A percentile compares a stretch with the other conserved stretches of the same genome.
These are phyloP conservation scores for Lepidocyrtinus sp. DNA, from an alignment of 2,888 invertebrate genomes.

Conservation along the genomic window DNA sequence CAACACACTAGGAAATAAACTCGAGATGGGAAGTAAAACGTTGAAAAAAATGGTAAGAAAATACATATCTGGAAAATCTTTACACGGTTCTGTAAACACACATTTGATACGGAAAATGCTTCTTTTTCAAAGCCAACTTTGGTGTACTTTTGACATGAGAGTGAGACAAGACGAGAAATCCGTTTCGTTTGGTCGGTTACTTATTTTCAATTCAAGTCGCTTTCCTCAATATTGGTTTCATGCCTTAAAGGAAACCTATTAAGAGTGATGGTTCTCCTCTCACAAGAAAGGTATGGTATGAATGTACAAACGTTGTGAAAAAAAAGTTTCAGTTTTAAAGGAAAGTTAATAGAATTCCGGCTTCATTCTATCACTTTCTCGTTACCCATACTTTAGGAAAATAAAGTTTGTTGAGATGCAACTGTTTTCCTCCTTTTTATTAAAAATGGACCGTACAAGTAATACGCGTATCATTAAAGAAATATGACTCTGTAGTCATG, in stretches of 20 bases:
- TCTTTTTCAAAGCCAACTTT: conserved; percentile 24
- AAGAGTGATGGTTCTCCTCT: conserved; percentile 40
- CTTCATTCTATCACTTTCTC: conserved; percentile 29
- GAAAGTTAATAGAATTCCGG: conserved; percentile 49
- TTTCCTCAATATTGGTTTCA: conserved; percentile 46
- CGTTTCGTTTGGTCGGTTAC: conserved; percentile 28
- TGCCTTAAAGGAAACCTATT: conserved; percentile 50
- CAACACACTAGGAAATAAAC: conserved; percentile 11
- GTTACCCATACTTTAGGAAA: not conserved
- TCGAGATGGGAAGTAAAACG: not conserved
- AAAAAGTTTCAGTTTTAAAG: conserved; percentile 44
- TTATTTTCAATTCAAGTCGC: conserved; percentile 52
- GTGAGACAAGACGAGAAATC: conserved; percentile 31
- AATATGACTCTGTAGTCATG: too few relatives aligned
- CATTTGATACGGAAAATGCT: conserved; percentile 25
- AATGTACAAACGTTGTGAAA: too few relatives aligned
- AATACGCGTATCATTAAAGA: too few relatives aligned
- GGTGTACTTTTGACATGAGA: not conserved
- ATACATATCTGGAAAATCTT: conserved; percentile 43
- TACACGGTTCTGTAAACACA: conserved; percentile 53
- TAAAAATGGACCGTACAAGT: conserved; percentile 7
- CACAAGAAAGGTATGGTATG: conserved; percentile 19
- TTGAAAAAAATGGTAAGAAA: not conserved
- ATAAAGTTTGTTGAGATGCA: not conserved
- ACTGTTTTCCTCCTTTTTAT: conserved; percentile 6